Evolutionary conservation across 2,113 vertebrate species (phyloP).

Genomic region (Eptesicus fuscus): DNA sequence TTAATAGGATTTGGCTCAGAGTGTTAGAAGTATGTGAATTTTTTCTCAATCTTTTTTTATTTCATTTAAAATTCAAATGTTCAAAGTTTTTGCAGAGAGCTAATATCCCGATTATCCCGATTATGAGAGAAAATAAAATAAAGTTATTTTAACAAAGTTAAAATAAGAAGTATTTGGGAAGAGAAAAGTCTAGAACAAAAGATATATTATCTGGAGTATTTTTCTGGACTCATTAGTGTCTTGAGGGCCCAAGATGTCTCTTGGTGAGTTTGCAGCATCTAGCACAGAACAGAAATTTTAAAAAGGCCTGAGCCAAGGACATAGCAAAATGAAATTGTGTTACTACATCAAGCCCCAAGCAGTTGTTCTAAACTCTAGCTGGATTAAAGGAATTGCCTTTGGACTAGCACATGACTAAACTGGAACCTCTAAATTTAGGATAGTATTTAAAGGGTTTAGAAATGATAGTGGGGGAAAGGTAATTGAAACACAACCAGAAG

Average conservation of each 20-base stretch:
- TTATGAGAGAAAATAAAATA: background rate
- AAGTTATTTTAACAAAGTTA: background rate
- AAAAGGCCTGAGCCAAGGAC: background rate
- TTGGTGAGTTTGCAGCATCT: background rate
- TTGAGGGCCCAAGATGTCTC: background rate
- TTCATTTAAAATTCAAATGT: conserved; percentile 41
- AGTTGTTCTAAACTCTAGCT: conserved; percentile 8
- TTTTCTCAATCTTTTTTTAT: background rate
- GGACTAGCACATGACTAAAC: background rate
- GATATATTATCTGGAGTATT: background rate
- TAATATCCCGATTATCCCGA: background rate
- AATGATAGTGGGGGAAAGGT: conserved; percentile 20
- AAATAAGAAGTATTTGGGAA: background rate
- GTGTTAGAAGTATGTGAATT: background rate
- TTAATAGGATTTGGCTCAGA: background rate
- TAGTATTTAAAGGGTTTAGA: conserved; percentile 50
- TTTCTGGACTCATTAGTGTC: background rate
- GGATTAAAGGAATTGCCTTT: conserved; percentile 20
- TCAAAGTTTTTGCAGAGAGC: background rate
- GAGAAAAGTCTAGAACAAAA: background rate
- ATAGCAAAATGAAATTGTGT: background rate
- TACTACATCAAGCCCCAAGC: background rate
- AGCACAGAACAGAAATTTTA: background rate
- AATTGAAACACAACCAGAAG: conserved; percentile 49
- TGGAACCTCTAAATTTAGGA: conserved; percentile 51